phyloP scores from a whole-genome alignment of 2,888 invertebrate genomes.

The Brassicogethes aeneus region DNA sequence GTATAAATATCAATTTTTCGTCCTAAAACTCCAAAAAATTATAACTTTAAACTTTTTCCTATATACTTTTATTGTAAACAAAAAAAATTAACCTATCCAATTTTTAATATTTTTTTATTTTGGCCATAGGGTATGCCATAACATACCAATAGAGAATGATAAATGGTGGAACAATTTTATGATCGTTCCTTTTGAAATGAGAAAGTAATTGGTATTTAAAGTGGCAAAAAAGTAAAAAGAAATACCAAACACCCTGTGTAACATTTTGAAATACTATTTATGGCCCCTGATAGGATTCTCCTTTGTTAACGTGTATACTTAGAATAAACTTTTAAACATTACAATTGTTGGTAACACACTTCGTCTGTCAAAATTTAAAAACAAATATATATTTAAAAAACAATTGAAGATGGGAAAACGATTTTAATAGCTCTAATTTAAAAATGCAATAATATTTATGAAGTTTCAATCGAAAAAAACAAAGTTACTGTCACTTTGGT shows the following conservation, averaged over 20 bases:
- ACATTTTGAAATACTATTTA: background rate
- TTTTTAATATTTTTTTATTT: no score
- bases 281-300: background rate
- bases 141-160: background rate
- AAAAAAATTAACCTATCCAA: no score
- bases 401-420: background rate
- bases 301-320: background rate
- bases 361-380: background rate
- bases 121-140: background rate
- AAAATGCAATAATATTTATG: background rate
- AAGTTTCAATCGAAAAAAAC: background rate
- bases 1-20: no score
- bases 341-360: background rate
- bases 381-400: background rate
- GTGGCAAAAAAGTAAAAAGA: background rate
- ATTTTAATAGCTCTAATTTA: background rate
- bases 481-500: background rate
- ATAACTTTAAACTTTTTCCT: no score
- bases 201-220: background rate
- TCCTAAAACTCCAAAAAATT: no score
- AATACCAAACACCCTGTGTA: background rate
- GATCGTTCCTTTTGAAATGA: background rate
- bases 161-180: background rate
- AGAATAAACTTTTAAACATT: background rate
- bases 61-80: no score